phyloP scores from a whole-genome alignment of 2,888 invertebrate species.

The Aromia moschata region DNA sequence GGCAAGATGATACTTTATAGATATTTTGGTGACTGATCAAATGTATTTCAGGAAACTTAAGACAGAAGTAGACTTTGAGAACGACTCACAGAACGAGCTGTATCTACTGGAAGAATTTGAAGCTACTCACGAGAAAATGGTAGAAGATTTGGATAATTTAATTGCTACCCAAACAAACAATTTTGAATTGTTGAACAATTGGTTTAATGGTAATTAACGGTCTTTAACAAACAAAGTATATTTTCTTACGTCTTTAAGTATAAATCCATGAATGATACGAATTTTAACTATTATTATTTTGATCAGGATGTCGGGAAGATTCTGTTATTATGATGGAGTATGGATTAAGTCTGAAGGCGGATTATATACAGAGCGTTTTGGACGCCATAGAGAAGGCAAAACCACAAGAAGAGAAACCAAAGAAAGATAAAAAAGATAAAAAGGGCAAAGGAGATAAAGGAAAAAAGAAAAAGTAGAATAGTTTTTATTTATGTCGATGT shows the following conservation, averaged over 20 bases:
- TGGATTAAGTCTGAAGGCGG: slow-evolving; percentile 22
- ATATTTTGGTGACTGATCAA: too few relatives aligned
- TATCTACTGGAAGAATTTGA: slow-evolving; percentile 13
- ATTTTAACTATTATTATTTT: too few relatives aligned
- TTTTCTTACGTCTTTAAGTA: too few relatives aligned
- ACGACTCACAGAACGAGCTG: slow-evolving; percentile 14
- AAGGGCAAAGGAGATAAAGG: slow-evolving; percentile 9
- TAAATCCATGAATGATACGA: too few relatives aligned
- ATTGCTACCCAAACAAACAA: slow-evolving; percentile 13
- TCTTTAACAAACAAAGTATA: too few relatives aligned
- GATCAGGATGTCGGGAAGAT: slow-evolving; percentile 35
- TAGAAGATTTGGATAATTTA: slow-evolving; percentile 17
- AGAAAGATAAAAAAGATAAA: slow-evolving; percentile 7
- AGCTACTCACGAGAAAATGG: not conserved
- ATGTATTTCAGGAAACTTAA: slow-evolving; percentile 2
- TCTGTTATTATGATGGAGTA: slow-evolving; percentile 34
- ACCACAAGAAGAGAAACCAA: not conserved
- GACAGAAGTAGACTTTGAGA: slow-evolving; percentile 25
- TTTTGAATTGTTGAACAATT: slow-evolving; percentile 28
- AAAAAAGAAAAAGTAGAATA: slow-evolving; percentile 14
- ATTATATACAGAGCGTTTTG: slow-evolving; percentile 29
- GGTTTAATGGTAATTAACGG: slow-evolving; percentile 45
- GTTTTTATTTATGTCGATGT: too few relatives aligned
- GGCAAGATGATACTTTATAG: too few relatives aligned
- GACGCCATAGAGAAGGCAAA: not conserved